A percentile compares a stretch with the other conserved stretches of the same genome.
Evolutionary conservation across 2,888 invertebrate genomes (phyloP).

Genomic region (Colostygia pectinataria): DNA sequence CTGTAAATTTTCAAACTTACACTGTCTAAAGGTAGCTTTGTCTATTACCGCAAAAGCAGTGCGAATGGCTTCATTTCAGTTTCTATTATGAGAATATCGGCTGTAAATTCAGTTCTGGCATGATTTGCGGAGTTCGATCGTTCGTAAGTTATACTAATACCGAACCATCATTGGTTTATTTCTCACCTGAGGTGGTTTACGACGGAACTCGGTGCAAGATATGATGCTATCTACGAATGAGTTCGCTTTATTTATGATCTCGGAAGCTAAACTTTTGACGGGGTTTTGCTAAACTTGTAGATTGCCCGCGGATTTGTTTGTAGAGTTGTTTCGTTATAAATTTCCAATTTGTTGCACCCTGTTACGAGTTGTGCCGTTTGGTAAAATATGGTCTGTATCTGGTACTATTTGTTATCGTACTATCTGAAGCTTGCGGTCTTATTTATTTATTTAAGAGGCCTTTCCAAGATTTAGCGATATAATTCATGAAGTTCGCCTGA

Average conservation of each 20-base stretch:
- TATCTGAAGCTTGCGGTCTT: too few relatives aligned
- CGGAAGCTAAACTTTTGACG: not conserved
- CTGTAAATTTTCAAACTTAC: too few relatives aligned
- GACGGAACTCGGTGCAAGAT: constrained; percentile 10
- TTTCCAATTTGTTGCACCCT: too few relatives aligned
- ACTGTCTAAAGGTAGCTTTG: constrained; percentile 1
- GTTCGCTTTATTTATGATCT: constrained; percentile 10
- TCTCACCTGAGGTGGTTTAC: constrained; percentile 19
- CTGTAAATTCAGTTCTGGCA: constrained; percentile 23
- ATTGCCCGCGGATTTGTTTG: too few relatives aligned
- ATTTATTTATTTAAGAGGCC: too few relatives aligned
- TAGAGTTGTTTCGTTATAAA: too few relatives aligned
- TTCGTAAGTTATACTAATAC: constrained; percentile 24
- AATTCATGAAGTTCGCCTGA: too few relatives aligned
- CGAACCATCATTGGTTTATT: constrained; percentile 14
- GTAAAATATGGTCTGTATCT: too few relatives aligned
- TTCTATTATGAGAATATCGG: constrained; percentile 27
- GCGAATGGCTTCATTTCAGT: constrained; percentile 20
- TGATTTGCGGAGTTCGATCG: constrained; percentile 22
- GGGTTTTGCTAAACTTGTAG: not conserved
- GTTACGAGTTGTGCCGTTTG: too few relatives aligned
- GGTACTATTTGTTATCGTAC: too few relatives aligned
- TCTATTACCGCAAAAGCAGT: not conserved
- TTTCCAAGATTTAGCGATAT: too few relatives aligned
- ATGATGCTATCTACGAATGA: constrained; percentile 13